Conservation (phyloP, 2,113 vertebrate species). For the Polyodon spathula region DNA sequence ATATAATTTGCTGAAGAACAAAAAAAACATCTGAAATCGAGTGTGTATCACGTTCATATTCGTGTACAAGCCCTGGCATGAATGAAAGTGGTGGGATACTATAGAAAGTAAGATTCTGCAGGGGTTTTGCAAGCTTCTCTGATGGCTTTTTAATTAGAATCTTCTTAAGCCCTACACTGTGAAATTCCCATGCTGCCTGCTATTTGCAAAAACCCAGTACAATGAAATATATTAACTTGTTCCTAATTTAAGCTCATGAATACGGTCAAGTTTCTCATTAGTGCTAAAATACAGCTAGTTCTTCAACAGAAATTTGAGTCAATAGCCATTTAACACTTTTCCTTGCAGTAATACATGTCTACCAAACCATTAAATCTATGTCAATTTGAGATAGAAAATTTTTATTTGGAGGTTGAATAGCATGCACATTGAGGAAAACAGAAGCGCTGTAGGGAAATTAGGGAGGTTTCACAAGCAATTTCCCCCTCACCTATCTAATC, state of each 20-base stretch:
- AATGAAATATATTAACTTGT: constrained; percentile 7
- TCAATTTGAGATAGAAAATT: constrained; percentile 8
- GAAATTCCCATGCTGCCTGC: background rate
- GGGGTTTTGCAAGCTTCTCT: background rate
- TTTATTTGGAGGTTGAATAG: too few relatives aligned
- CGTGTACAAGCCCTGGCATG: too few relatives aligned
- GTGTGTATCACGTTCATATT: too few relatives aligned
- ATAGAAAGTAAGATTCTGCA: background rate
- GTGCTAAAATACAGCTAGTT: background rate
- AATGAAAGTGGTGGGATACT: too few relatives aligned
- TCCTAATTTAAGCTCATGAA: constrained; percentile 13
- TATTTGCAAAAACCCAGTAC: background rate
- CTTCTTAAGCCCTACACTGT: background rate
- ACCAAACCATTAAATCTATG: constrained; percentile 11
- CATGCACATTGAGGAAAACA: too few relatives aligned
- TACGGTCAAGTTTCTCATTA: constrained; percentile 3
- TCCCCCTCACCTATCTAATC: too few relatives aligned
- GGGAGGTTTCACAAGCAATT: background rate
- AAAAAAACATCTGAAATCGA: too few relatives aligned
- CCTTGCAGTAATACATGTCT: constrained; percentile 2
- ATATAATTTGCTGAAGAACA: too few relatives aligned
- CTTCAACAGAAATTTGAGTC: constrained; percentile 11
- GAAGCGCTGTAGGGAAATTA: too few relatives aligned
- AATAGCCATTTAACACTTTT: background rate
- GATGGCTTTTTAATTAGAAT: background rate